These are phyloP conservation scores for Papilio glaucus DNA, from an alignment of 1,140 invertebrate genomes.

Conservation along the genomic window DNA sequence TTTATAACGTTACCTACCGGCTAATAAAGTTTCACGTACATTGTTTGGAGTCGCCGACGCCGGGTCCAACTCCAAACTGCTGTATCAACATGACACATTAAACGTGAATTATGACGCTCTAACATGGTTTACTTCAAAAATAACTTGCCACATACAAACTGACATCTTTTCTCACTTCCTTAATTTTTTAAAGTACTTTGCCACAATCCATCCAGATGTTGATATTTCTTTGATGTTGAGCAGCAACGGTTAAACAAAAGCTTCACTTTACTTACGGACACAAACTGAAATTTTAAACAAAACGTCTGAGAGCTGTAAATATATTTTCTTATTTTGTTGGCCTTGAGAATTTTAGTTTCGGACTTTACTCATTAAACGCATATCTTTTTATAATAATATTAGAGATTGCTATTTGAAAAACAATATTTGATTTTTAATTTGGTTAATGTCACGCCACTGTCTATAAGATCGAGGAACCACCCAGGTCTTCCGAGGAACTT, in stretches of 20 bases:
- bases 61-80: slow-evolving; percentile 22
- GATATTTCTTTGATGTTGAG: neutral
- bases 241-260: neutral
- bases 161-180: slow-evolving; percentile 25
- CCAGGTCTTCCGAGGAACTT: too few relatives aligned
- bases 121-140: slow-evolving; percentile 31
- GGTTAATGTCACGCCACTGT: too few relatives aligned
- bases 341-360: too few relatives aligned
- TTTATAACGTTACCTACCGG: slow-evolving; percentile 25
- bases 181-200: neutral
- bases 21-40: slow-evolving; percentile 28
- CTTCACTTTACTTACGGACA: neutral
- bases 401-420: too few relatives aligned
- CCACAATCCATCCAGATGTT: slow-evolving; percentile 4
- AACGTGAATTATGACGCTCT: slow-evolving; percentile 32
- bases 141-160: slow-evolving; percentile 21
- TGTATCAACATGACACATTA: slow-evolving; percentile 36
- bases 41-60: slow-evolving; percentile 4
- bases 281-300: neutral
- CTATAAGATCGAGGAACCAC: too few relatives aligned
- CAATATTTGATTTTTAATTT: too few relatives aligned
- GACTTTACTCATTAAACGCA: too few relatives aligned
- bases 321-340: too few relatives aligned
- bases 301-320: neutral
- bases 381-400: too few relatives aligned